Evolutionary conservation across 2,113 vertebrate species (phyloP), one percentile per base, ranked within the genome.

Genomic region (Zingel zingel): DNA sequence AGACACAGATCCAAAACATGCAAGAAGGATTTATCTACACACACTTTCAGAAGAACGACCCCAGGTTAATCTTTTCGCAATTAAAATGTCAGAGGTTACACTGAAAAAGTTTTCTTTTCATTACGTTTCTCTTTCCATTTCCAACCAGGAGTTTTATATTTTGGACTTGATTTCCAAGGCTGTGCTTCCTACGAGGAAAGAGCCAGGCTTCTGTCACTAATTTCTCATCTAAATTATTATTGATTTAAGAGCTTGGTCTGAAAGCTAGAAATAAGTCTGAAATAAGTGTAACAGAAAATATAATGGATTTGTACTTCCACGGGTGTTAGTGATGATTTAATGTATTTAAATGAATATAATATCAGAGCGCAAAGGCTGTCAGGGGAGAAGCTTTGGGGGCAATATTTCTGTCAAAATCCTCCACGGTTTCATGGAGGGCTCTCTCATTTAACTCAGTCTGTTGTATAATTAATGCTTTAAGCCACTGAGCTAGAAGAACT

Each of bases 191-290:
- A 75, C 12, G 36, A 45, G 74, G 56, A 86, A 61, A 90, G 76
- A 88, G 73, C 72, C 79, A 86, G 74, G 82, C 77, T 81, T 77
- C 89, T 90, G 86, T 89, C 78, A 88, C 91, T 90, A 92, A 94
- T 93, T 93, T 93, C 74, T 91, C 91, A 87, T 90, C 88, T 89
- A 93, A 93, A 93, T 93, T 87, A 92, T 91, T 94, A 94, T 93
- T 93, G 92, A 94, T 93, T 93, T 86, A 87, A 87, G 76, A 87
- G 87, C 74, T 47, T 53, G 53, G 64, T 85, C 79, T 78, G 45
- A 90, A 71, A 84, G 75, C 80, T 30, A 47, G 88, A 84, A 91
- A 93, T 88, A 88, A 87, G 83, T 89, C 85, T 90, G 82, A 87
- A 91, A 85, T 92, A 86, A 86, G 86, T 85, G 86, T 86, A 84